These are phyloP conservation scores for Conomelus anceps DNA, from an alignment of 2,888 invertebrate species.

Conservation along the genomic window DNA sequence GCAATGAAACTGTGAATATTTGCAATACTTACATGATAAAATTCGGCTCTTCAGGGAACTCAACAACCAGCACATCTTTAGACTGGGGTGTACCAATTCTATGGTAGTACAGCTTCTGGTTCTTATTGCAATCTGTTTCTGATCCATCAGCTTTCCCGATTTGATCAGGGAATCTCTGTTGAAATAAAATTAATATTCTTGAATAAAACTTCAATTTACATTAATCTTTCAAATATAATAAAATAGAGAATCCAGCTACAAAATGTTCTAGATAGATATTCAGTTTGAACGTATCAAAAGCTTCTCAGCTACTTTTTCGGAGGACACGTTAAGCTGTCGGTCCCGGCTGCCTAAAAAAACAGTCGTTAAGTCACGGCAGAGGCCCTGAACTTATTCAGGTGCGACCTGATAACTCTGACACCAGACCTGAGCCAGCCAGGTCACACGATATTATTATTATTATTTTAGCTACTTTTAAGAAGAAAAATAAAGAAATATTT, in stretches of 20 bases:
- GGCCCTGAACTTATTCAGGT: too few species aligned
- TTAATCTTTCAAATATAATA: not conserved
- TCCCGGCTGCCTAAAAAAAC: too few species aligned
- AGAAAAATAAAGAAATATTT: too few species aligned
- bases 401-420: too few species aligned
- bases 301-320: too few species aligned
- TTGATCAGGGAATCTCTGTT: conserved; percentile 72
- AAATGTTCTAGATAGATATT: too few species aligned
- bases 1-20: not conserved
- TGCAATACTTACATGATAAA: conserved; percentile 39
- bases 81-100: conserved; percentile 74
- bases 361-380: too few species aligned
- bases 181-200: conserved; percentile 26
- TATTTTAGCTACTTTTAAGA: too few species aligned
- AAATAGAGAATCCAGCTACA: not conserved
- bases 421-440: too few species aligned
- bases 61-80: conserved; percentile 78
- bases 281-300: too few species aligned
- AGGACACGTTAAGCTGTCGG: too few species aligned
- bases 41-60: conserved; percentile 85
- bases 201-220: not conserved
- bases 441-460: too few species aligned
- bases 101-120: conserved; percentile 94
- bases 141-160: conserved; percentile 84
- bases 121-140: conserved; percentile 76